Evolutionary conservation across 2,888 invertebrate species (phyloP).

Genomic region (Drosophila incognita): DNA sequence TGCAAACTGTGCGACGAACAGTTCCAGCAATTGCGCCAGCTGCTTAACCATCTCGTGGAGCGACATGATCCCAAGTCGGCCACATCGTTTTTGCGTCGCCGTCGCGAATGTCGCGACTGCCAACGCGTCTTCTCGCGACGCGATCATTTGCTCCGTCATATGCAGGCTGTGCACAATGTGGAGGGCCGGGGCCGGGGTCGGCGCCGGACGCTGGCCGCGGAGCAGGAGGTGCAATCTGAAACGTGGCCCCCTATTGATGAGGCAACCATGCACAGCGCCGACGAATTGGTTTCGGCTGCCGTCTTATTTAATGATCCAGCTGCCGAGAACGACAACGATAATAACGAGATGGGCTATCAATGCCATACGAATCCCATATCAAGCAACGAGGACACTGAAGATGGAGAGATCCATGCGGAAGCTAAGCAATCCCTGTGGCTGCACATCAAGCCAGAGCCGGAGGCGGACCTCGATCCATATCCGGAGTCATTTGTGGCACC

Average conservation of each 20-base stretch:
- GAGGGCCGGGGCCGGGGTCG: constrained; percentile 1
- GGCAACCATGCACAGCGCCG: constrained; percentile 53
- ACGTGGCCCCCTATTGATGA: constrained; percentile 42
- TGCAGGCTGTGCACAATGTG: constrained; percentile 84
- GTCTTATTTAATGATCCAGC: constrained; percentile 50
- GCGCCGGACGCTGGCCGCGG: constrained; percentile 15
- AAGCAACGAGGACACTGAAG: constrained; percentile 76
- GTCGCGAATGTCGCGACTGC: constrained; percentile 84
- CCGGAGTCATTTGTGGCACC: not conserved
- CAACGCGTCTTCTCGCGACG: constrained; percentile 85
- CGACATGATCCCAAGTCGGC: constrained; percentile 63
- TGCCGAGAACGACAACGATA: constrained; percentile 27
- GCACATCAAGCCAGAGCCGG: constrained; percentile 69
- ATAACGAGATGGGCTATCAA: constrained; percentile 52
- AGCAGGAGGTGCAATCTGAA: constrained; percentile 12
- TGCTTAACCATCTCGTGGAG: constrained; percentile 84
- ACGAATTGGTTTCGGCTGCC: constrained; percentile 62
- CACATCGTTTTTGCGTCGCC: constrained; percentile 34
- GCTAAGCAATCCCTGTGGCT: constrained; percentile 64
- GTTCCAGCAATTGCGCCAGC: constrained; percentile 84
- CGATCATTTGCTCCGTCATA: constrained; percentile 86
- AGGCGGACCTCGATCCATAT: constrained; percentile 16
- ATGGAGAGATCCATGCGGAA: constrained; percentile 54
- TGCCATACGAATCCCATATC: constrained; percentile 79
- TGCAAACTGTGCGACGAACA: constrained; percentile 85